Conservation (phyloP, 2,113 vertebrate species). For the Saguinus imperator region DNA sequence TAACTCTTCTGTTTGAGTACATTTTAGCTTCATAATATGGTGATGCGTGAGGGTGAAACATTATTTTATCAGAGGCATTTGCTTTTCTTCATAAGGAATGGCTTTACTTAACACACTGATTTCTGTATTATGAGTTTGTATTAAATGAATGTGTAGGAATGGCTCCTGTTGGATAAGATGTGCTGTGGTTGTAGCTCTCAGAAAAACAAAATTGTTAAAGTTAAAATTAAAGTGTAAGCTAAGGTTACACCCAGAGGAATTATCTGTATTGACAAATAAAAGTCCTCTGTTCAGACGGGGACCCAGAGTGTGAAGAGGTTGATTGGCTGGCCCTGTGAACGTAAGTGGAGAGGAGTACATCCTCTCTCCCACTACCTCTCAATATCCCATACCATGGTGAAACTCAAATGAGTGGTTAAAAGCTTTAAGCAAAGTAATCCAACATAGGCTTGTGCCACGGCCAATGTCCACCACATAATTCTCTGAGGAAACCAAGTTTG, state of each 20-base stretch:
- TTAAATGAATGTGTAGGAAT: not conserved
- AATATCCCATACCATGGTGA: not conserved
- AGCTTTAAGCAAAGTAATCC: not conserved
- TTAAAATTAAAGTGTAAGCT: not conserved
- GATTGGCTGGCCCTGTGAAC: not conserved
- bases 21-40: slow-evolving; percentile 22
- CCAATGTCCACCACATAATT: not conserved
- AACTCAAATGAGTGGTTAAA: not conserved
- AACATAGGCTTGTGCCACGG: not conserved
- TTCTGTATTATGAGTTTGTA: not conserved
- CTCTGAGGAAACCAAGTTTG: not conserved
- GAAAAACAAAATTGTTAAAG: not conserved
- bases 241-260: not conserved
- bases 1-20: not conserved
- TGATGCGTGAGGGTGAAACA: not conserved
- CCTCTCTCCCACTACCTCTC: not conserved
- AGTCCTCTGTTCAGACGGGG: not conserved
- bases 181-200: not conserved
- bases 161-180: not conserved
- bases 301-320: not conserved
- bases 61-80: slow-evolving; percentile 3
- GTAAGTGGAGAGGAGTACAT: too few species aligned
- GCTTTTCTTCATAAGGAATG: not conserved
- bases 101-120: not conserved
- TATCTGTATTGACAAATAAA: not conserved